Evolutionary conservation across 1,140 invertebrate species (phyloP).

Genomic region (Nephotettix cincticeps): DNA sequence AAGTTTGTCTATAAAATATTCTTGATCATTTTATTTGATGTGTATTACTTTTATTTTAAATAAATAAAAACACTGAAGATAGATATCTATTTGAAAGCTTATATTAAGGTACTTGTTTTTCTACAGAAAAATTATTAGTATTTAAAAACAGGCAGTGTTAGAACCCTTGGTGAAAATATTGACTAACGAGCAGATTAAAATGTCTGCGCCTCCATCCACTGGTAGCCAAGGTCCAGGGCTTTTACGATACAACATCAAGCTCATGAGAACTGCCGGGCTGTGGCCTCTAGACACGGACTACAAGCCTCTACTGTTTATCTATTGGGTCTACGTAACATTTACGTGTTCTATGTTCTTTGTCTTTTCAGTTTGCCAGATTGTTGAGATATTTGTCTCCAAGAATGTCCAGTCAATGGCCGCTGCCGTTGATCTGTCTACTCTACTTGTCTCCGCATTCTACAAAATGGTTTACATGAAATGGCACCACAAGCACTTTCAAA

Average conservation of each 20-base stretch:
- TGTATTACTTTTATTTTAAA: no score
- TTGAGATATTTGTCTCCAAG: background rate
- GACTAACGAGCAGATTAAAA: no score
- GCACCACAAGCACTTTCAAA: background rate
- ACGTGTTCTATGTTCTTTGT: background rate
- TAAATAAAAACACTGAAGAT: no score
- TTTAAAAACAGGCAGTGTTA: no score
- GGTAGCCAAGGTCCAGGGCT: no score
- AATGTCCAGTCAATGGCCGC: background rate
- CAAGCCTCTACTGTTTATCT: background rate
- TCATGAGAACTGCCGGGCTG: slow-evolving; percentile 1
- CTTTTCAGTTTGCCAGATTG: background rate
- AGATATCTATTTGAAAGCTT: no score
- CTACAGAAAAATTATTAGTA: no score
- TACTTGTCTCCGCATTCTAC: background rate
- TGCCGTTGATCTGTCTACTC: background rate
- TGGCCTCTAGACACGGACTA: background rate
- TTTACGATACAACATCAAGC: background rate
- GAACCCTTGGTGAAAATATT: no score
- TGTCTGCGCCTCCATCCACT: no score
- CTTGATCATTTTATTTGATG: no score
- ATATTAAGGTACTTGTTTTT: no score
- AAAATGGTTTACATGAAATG: background rate
- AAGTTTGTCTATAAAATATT: no score
- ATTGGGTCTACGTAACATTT: background rate